phyloP scores from a whole-genome alignment of 2,113 vertebrate genomes.

The Leptobrachium leishanense region DNA sequence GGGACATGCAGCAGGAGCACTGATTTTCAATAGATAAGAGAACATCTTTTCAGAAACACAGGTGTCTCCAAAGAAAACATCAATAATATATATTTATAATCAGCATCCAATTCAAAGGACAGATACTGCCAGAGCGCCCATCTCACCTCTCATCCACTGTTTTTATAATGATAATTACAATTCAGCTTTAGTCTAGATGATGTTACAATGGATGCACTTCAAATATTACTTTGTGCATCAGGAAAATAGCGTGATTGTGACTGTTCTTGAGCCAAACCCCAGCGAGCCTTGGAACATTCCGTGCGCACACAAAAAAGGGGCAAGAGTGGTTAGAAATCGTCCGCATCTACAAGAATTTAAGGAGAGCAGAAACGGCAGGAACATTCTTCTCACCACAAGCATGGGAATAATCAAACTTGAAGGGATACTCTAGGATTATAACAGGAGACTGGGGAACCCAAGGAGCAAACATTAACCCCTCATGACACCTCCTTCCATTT shows the following conservation, averaged over 20 bases:
- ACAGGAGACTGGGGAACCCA: too few species aligned
- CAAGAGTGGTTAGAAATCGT: too few species aligned
- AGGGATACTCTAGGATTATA: too few species aligned
- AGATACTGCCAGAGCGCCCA: constrained; percentile 1
- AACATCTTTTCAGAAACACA: not conserved
- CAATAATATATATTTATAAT: constrained; percentile 29
- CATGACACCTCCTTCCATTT: too few species aligned
- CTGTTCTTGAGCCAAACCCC: too few species aligned
- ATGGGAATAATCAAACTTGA: too few species aligned
- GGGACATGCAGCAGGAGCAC: not conserved
- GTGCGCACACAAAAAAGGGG: not conserved
- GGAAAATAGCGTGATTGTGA: not conserved
- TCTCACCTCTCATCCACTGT: not conserved
- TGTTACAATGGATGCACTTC: not conserved
- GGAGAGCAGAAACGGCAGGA: too few species aligned
- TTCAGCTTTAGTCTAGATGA: not conserved
- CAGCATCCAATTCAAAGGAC: constrained; percentile 35
- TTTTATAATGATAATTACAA: constrained; percentile 10
- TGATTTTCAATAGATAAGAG: not conserved
- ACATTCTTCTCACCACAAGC: too few species aligned
- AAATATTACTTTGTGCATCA: not conserved
- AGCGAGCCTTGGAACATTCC: not conserved
- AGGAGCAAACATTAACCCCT: too few species aligned
- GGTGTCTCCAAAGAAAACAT: constrained; percentile 7
- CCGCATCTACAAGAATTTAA: too few species aligned